Evolutionary conservation across 2,797 vertebrate species (phyloP), one percentile per base, ranked within the genome.

Genomic region (Odontamblyopus rebecca): DNA sequence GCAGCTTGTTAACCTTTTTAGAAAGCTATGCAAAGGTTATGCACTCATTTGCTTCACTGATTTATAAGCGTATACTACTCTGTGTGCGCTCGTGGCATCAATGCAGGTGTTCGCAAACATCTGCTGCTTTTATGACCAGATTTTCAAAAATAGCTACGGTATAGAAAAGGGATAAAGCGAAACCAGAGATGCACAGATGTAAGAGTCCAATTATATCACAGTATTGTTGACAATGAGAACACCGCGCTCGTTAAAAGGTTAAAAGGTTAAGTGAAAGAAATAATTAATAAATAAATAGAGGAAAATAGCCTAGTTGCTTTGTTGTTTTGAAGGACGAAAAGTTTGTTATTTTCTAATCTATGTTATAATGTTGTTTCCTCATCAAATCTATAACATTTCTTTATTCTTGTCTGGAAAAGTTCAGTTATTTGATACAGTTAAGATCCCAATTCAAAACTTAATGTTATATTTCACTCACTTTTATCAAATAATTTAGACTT

Each of bases 1-100:
- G 78, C 71, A 82, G 78, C 88, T 90, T 90, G 86, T 92, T 90
- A 92, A 92, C 90, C 88, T 92, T 92, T 48, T 92, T 75, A 88
- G 82, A 82, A 77, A 70, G 68, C 70, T 80, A 84, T 89, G 83
- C 88, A 91, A 92, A 92, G 89, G 89, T 89, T 87, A 83, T 67
- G 67, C 75, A 70, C 85, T 86, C 79, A 82, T 79, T 85, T 54
- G 69, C 62, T 64, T 50, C 12, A 67, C 66, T 79, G 64, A 79
- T 87, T 83, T 78, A 81, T 80, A 78, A 69, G 63, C 81, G 84
- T 74, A 63, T 26, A 71, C 69, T 44, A 32, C 51, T 75, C 51
- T 73, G 50, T 77, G 38, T 82, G 73, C 73, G 80, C 74, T 82
- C 77, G 69, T 65, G 32, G 63, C 68, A 66, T 67, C 32, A 1